Conservation (phyloP, 2,888 invertebrate genomes). For the Deroplatys truncata region DNA sequence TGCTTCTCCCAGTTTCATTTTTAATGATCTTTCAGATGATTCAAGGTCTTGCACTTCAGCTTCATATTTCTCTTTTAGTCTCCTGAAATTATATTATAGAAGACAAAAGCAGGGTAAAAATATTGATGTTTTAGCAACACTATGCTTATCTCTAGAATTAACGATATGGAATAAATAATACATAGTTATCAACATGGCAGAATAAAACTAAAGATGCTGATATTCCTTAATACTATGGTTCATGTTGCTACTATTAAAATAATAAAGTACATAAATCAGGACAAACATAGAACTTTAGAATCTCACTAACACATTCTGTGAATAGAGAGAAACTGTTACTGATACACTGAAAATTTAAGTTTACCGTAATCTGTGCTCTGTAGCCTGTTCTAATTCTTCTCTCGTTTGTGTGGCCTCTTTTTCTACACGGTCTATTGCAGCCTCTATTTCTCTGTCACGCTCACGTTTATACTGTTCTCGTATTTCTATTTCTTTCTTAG, state of each 20-base stretch:
- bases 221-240: too few relatives aligned
- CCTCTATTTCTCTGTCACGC: constrained; percentile 74
- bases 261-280: too few relatives aligned
- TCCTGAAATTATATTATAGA: constrained; percentile 45
- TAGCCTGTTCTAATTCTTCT: constrained; percentile 57
- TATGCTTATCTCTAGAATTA: too few relatives aligned
- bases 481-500: constrained; percentile 64
- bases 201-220: too few relatives aligned
- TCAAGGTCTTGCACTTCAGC: constrained; percentile 64
- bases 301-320: too few relatives aligned
- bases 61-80: constrained; percentile 73
- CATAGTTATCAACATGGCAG: too few relatives aligned
- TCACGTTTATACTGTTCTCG: constrained; percentile 66
- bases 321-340: too few relatives aligned
- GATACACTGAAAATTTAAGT: not conserved
- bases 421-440: constrained; percentile 65
- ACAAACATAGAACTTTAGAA: too few relatives aligned
- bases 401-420: constrained; percentile 52
- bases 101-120: not conserved
- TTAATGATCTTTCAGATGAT: constrained; percentile 60
- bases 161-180: too few relatives aligned
- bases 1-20: constrained; percentile 62
- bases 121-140: too few relatives aligned
- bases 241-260: too few relatives aligned
- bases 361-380: constrained; percentile 49